phyloP scores from a whole-genome alignment of 2,113 vertebrate species.

The human (Homo sapiens) region DNA sequence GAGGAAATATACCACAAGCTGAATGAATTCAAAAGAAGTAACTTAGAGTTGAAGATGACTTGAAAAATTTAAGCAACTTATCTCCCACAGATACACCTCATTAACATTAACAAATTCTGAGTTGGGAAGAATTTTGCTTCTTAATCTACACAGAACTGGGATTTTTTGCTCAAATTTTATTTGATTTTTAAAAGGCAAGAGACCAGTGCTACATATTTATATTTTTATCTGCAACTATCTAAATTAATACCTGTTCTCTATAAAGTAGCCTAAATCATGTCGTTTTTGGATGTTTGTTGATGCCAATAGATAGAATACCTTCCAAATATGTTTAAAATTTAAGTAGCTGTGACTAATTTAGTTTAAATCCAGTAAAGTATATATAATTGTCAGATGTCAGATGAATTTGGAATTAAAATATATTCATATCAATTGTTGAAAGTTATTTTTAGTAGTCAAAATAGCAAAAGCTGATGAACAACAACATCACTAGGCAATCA shows the following conservation, averaged over 20 bases:
- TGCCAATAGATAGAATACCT: neutral
- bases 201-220: neutral
- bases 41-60: neutral
- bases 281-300: neutral
- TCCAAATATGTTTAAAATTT: neutral
- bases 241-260: neutral
- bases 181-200: neutral
- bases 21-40: neutral
- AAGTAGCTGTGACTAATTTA: neutral
- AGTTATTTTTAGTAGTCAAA: neutral
- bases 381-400: neutral
- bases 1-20: neutral
- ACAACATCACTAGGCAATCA: neutral
- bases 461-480: neutral
- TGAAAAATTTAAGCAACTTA: neutral
- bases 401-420: neutral
- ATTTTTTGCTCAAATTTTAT: neutral
- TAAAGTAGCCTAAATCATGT: neutral
- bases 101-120: neutral
- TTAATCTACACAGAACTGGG: neutral
- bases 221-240: neutral
- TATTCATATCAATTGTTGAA: neutral
- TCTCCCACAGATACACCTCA: neutral
- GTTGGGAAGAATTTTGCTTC: neutral
- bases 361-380: neutral